phyloP scores from a whole-genome alignment of 1,140 invertebrate species.

The Atta texana region DNA sequence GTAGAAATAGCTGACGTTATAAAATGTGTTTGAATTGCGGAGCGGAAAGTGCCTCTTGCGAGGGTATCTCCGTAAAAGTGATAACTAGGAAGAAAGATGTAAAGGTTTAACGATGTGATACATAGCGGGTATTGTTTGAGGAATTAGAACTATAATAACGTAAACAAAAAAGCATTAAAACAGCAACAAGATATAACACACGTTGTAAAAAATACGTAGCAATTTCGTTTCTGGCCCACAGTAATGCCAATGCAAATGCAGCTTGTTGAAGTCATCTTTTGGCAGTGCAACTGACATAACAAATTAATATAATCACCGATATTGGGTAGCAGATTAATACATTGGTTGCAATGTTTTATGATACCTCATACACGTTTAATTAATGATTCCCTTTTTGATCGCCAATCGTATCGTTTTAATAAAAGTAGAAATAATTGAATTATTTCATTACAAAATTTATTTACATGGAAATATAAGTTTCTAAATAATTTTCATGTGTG shows the following conservation, averaged over 20 bases:
- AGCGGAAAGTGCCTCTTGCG: neutral
- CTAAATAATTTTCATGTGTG: neutral
- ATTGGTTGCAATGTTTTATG: neutral
- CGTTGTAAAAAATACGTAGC: constrained; percentile 25
- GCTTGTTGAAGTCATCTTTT: constrained; percentile 28
- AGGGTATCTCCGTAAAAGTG: constrained; percentile 2
- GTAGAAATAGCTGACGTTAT: neutral
- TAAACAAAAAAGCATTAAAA: constrained; percentile 50
- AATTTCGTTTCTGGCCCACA: constrained; percentile 15
- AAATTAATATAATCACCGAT: constrained; percentile 39
- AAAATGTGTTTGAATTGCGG: constrained; percentile 31
- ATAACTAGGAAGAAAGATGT: constrained; percentile 40
- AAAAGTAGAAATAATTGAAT: constrained; percentile 31
- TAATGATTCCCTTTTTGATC: neutral
- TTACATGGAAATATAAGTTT: constrained; percentile 23
- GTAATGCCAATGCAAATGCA: neutral
- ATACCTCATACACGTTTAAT: constrained; percentile 16
- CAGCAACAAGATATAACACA: constrained; percentile 20
- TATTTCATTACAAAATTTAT: constrained; percentile 22
- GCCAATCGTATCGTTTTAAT: neutral
- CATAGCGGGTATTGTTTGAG: constrained; percentile 34
- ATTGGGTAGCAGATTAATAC: neutral
- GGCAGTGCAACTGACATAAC: neutral
- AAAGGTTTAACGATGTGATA: constrained; percentile 53
- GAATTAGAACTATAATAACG: constrained; percentile 47